These are phyloP conservation scores for Ceyx melanurus DNA, from an alignment of 2,113 vertebrate species.

Conservation along the genomic window DNA sequence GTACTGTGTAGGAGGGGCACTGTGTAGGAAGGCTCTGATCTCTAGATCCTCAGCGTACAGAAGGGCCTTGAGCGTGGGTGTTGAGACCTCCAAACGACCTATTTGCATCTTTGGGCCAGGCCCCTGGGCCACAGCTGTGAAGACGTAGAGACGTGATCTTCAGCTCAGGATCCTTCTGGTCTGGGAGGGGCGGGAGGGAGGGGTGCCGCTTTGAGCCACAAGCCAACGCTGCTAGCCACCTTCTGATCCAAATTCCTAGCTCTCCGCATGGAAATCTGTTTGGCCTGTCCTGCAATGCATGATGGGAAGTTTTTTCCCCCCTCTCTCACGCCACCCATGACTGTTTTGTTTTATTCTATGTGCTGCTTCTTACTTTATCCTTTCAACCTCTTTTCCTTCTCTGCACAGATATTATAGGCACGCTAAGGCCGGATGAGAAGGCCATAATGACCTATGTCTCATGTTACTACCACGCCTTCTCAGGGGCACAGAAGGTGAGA, in stretches of 20 bases:
- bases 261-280: slow-evolving; percentile 68
- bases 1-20: background rate
- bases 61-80: background rate
- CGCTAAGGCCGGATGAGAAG: slow-evolving; percentile 99
- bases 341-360: slow-evolving; percentile 76
- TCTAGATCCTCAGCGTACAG: background rate
- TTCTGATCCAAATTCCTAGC: slow-evolving; percentile 53
- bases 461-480: slow-evolving; percentile 99
- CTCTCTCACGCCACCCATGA: slow-evolving; percentile 68
- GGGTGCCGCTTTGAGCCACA: slow-evolving; percentile 48
- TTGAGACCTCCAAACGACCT: background rate
- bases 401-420: slow-evolving; percentile 98
- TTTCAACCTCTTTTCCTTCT: slow-evolving; percentile 88
- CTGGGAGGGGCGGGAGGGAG: background rate
- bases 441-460: slow-evolving; percentile 99
- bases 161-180: background rate
- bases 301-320: slow-evolving; percentile 73
- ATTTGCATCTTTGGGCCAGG: background rate
- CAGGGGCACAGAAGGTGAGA: slow-evolving; percentile 99
- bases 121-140: background rate
- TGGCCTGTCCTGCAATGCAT: slow-evolving; percentile 82
- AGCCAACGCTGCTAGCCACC: slow-evolving; percentile 59
- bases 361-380: slow-evolving; percentile 78
- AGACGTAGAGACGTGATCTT: background rate
- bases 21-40: slow-evolving; percentile 4